Conservation (phyloP, 2,797 vertebrate genomes). For the Lagocephalus sceleratus region DNA sequence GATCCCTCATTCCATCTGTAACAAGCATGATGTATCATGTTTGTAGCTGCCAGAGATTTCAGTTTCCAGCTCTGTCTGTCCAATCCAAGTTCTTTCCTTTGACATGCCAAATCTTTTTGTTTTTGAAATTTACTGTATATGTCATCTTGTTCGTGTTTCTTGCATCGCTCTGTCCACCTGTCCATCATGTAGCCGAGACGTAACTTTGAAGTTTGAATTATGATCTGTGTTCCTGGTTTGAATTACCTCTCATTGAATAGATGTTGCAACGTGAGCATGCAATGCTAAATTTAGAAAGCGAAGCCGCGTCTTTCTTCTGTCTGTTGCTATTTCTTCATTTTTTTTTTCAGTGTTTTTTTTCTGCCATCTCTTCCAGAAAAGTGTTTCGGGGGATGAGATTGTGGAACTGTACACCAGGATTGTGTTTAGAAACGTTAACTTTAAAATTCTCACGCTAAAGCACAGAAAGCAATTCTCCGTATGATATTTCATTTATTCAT, state of each 20-base stretch:
- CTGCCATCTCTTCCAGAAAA: conserved; percentile 58
- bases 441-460: background rate
- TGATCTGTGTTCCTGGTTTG: conserved; percentile 46
- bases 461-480: conserved; percentile 2
- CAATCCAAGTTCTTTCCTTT: conserved; percentile 27
- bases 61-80: conserved; percentile 27
- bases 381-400: conserved; percentile 35
- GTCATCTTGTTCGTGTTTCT: conserved; percentile 47
- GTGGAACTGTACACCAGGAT: conserved; percentile 3
- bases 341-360: conserved; percentile 31
- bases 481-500: too few relatives aligned
- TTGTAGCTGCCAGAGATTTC: conserved; percentile 42
- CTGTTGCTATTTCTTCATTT: conserved; percentile 36
- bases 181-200: conserved; percentile 28
- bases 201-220: conserved; percentile 37
- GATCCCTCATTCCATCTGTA: conserved; percentile 47
- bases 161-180: conserved; percentile 37
- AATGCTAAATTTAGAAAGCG: conserved; percentile 43
- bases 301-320: conserved; percentile 38
- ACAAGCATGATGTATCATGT: conserved; percentile 73
- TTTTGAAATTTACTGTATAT: conserved; percentile 32
- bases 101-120: conserved; percentile 39
- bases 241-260: conserved; percentile 42
- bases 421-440: too few relatives aligned
- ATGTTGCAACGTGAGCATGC: conserved; percentile 65